These are phyloP conservation scores for Apostichopus japonicus DNA, from an alignment of 35 echinoderm and acorn worm species.

Conservation along the genomic window DNA sequence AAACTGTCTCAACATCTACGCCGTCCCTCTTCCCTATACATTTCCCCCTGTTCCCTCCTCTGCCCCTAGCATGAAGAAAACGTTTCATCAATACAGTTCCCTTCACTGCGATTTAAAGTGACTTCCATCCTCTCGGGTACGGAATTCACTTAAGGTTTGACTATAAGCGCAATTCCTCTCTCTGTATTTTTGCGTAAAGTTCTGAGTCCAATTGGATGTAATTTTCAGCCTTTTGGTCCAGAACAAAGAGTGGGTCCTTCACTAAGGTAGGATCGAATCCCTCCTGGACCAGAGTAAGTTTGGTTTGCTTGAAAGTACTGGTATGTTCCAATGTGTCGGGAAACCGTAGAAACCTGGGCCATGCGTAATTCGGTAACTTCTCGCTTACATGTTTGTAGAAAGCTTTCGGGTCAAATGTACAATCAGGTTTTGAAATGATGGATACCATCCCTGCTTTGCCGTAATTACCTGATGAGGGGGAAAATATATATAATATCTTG, in stretches of 20 bases:
- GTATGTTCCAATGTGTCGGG: constrained; percentile 76
- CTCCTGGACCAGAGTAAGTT: constrained; percentile 79
- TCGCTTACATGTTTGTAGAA: constrained; percentile 77
- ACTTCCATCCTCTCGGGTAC: too few species aligned
- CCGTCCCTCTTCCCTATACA: too few species aligned
- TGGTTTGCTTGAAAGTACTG: constrained; percentile 92
- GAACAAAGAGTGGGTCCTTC: constrained; percentile 72
- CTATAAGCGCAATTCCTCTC: constrained; percentile 71
- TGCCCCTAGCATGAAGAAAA: too few species aligned
- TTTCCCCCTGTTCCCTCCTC: too few species aligned
- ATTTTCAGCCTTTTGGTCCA: constrained; percentile 55
- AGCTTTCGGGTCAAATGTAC: constrained; percentile 51
- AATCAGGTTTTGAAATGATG: constrained; percentile 53
- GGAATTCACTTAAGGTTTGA: background rate
- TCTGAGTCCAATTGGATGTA: constrained; percentile 69
- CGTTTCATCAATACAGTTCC: too few species aligned
- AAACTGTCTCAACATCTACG: too few species aligned
- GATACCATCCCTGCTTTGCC: constrained; percentile 97
- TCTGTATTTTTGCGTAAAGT: constrained; percentile 66
- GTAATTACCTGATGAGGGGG: constrained; percentile 68
- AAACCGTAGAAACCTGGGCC: constrained; percentile 87
- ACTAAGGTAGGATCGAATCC: constrained; percentile 80
- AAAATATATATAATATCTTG: background rate
- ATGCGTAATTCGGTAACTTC: constrained; percentile 88
- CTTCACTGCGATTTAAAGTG: too few species aligned